A percentile compares a stretch with the other conserved stretches of the same genome.
Evolutionary conservation across 2,888 invertebrate species (phyloP).

Genomic region (Allygus modestus): DNA sequence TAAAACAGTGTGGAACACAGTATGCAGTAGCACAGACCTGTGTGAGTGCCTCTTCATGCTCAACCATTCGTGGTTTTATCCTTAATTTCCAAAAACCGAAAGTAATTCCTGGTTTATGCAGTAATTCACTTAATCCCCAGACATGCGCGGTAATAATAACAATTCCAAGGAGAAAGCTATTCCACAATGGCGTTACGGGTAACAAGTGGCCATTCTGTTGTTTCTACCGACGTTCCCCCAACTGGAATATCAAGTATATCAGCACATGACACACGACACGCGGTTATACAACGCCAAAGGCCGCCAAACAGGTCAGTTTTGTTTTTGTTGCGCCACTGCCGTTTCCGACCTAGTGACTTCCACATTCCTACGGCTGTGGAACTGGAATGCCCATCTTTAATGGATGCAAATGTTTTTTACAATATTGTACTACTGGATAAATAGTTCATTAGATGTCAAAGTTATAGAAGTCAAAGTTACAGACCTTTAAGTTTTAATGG

Average conservation of each 20-base stretch:
- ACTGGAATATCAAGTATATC: neutral
- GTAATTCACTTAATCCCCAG: neutral
- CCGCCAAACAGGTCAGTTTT: conserved; percentile 42
- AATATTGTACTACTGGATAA: neutral
- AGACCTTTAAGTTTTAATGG: no score
- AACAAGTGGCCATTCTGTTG: conserved; percentile 5
- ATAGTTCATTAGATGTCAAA: no score
- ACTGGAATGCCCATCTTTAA: neutral
- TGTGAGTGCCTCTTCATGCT: no score
- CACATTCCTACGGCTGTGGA: neutral
- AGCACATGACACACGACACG: conserved; percentile 9
- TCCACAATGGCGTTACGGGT: neutral
- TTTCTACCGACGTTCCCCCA: neutral
- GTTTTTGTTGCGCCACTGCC: neutral
- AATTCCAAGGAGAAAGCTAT: conserved; percentile 1
- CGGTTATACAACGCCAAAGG: conserved; percentile 28
- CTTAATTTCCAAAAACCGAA: neutral
- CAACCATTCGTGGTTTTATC: neutral
- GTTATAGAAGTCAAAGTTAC: no score
- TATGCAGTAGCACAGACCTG: no score
- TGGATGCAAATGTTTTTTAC: neutral
- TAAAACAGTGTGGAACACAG: no score
- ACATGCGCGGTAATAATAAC: conserved; percentile 14
- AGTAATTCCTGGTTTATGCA: neutral
- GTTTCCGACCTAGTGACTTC: conserved; percentile 34